A percentile compares a stretch with the other conserved stretches of the same genome.
Conservation (phyloP, 2,888 invertebrate genomes). For the Meandrusa payeni region DNA sequence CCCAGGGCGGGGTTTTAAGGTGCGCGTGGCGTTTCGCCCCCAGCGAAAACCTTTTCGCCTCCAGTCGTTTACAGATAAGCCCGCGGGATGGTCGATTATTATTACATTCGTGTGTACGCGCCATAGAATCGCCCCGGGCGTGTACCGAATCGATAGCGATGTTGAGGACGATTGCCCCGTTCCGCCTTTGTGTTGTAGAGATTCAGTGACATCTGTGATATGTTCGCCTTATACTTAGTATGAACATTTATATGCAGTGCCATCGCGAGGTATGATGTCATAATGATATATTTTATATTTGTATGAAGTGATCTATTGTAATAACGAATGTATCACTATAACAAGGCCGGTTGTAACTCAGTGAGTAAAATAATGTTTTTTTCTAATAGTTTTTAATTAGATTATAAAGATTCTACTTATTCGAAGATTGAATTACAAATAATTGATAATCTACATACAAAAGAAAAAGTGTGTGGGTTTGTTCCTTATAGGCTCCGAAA, state of each 20-base stretch:
- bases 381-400: not conserved
- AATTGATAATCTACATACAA: too few species aligned
- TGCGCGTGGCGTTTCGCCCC: slow-evolving; percentile 74
- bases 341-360: slow-evolving; percentile 1
- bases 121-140: slow-evolving; percentile 71
- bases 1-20: slow-evolving; percentile 77
- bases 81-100: slow-evolving; percentile 79
- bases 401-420: slow-evolving; percentile 1
- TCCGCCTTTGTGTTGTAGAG: slow-evolving; percentile 52
- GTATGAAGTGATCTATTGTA: slow-evolving; percentile 8
- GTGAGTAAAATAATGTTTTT: slow-evolving; percentile 23
- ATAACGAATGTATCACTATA: slow-evolving; percentile 5
- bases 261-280: slow-evolving; percentile 73
- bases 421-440: too few species aligned
- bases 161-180: slow-evolving; percentile 47
- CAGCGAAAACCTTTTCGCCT: slow-evolving; percentile 79
- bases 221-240: slow-evolving; percentile 76
- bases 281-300: slow-evolving; percentile 15
- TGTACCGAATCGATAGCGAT: slow-evolving; percentile 64
- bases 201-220: slow-evolving; percentile 70
- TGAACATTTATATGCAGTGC: slow-evolving; percentile 79
- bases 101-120: slow-evolving; percentile 67
- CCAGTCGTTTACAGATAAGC: slow-evolving; percentile 80
- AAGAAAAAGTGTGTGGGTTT: too few species aligned
- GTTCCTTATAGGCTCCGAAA: too few species aligned